Evolutionary conservation across 2,888 invertebrate genomes (phyloP).

Genomic region (Nezara viridula): DNA sequence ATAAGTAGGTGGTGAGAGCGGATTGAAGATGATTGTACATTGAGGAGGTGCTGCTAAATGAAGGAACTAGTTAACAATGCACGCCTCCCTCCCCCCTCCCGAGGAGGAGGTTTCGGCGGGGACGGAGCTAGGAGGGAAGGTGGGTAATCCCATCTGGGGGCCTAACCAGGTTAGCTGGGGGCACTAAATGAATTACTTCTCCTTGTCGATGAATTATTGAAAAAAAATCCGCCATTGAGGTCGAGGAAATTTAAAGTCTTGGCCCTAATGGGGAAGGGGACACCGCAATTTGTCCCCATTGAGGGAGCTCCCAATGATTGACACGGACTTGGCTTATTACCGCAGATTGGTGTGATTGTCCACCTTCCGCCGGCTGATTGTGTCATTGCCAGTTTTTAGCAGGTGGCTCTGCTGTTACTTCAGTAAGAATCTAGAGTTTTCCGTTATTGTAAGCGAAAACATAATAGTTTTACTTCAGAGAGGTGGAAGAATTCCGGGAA

Average conservation of each 20-base stretch:
- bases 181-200: constrained; percentile 29
- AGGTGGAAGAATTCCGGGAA: no score
- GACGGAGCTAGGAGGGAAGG: background rate
- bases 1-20: background rate
- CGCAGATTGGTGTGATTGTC: constrained; percentile 36
- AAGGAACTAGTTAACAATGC: background rate
- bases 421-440: background rate
- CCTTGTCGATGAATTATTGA: constrained; percentile 17
- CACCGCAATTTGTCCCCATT: constrained; percentile 48
- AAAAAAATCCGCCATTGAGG: constrained; percentile 37
- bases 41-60: background rate
- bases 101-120: background rate
- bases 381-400: background rate
- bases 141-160: background rate
- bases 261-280: constrained; percentile 6
- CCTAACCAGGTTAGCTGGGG: background rate
- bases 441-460: background rate
- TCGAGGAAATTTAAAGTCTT: constrained; percentile 39
- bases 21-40: background rate
- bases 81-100: background rate
- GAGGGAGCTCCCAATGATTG: background rate
- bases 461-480: background rate
- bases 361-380: constrained; percentile 22
- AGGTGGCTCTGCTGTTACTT: no score
- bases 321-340: constrained; percentile 41